Percentiles rank a stretch among this genome's conserved stretches.
Conservation (phyloP, 2,113 vertebrate species). For the Regulus satrapa region DNA sequence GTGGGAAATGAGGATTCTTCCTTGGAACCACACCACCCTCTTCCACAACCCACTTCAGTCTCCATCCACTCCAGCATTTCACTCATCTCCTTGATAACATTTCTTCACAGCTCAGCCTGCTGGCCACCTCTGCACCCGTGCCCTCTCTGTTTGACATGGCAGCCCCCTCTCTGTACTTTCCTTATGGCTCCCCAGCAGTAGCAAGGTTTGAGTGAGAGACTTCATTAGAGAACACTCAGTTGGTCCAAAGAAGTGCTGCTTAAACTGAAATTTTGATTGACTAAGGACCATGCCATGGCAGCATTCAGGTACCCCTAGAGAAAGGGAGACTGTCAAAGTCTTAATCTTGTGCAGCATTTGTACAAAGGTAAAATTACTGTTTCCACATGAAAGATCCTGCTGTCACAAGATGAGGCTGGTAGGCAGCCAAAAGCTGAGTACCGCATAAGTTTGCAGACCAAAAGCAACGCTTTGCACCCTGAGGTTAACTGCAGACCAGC, state of each 20-base stretch:
- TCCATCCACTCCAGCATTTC: background rate
- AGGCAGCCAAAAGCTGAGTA: background rate
- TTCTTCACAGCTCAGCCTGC: background rate
- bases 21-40: background rate
- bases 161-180: background rate
- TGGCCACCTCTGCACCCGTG: background rate
- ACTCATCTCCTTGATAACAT: background rate
- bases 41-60: background rate
- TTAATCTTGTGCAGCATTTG: background rate
- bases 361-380: background rate
- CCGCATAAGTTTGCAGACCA: background rate
- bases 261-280: background rate
- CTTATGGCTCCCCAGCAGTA: background rate
- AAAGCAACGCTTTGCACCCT: background rate
- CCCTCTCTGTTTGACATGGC: background rate
- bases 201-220: background rate
- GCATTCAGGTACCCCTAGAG: background rate
- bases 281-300: fast-evolving
- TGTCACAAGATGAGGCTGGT: background rate
- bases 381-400: background rate
- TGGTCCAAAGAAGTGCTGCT: background rate
- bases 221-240: background rate
- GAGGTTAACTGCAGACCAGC: background rate
- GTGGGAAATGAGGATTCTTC: background rate
- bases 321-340: background rate